Evolutionary conservation across 1,140 invertebrate species (phyloP), one percentile per base, ranked within the genome.

Genomic region (Brachionus manjavacas): DNA sequence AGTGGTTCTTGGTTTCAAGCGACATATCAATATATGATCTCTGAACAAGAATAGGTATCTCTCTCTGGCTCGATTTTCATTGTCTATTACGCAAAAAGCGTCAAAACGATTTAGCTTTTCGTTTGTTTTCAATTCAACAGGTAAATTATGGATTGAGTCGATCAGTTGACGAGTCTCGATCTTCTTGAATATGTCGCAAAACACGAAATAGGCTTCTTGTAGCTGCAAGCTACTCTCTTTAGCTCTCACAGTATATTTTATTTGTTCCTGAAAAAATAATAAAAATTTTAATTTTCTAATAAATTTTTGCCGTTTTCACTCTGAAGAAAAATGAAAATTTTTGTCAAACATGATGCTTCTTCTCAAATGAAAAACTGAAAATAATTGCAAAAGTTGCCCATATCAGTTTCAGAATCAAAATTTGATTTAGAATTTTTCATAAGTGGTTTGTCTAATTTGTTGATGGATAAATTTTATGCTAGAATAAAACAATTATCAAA

Each of bases 201-300:
- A 68, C 60, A 83, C 23, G 12, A 68, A 68, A 68, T 83, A 83
- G 16, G 80, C 80, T 46, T 83, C 55, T 83, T 83, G 80, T 20
- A 68, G 20, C 20, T 46, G 41, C 43, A 43, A 46, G 31, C 80
- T 83, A 16, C 64, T 68, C 35, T 83, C 4, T 23, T 68, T 66
- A 1, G 60, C 31, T 41, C 80, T 35, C 4, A 68, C 60, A 0
- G 60, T 83, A 23, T 83, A 83, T 16, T 83, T 83, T 0, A 83
- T 83, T 68, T 68, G 55, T 43, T 83, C 80, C 80, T 83, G n/a
- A 41, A 49, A 55, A 43, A 79, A 79, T 7, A 6, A 6, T 35
- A 52, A 52, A 52, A 52, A 16, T 52, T 49, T n/a, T n/a, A n/a
- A n/a, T n/a, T n/a, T n/a, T n/a, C n/a, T n/a, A n/a, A n/a, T n/a